These are phyloP conservation scores for Falco peregrinus DNA, from an alignment of 2,797 vertebrate genomes.

Conservation along the genomic window DNA sequence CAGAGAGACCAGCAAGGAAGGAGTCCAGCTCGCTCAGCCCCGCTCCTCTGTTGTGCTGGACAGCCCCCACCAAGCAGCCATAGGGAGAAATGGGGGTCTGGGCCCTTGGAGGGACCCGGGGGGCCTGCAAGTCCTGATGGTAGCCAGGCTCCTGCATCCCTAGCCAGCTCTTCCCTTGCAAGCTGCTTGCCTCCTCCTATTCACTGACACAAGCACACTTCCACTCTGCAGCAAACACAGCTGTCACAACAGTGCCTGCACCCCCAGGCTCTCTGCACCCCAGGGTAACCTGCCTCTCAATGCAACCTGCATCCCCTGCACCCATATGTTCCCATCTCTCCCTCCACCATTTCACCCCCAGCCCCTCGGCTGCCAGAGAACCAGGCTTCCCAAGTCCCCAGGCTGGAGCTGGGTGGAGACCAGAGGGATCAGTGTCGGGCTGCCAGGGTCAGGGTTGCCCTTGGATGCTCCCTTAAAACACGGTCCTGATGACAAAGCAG, in stretches of 20 bases:
- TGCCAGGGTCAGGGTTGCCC: background rate
- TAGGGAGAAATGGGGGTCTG: background rate
- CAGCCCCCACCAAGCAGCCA: background rate
- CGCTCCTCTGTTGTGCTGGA: background rate
- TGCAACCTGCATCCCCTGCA: background rate
- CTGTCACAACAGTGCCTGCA: background rate
- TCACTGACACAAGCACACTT: background rate
- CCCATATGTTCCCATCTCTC: background rate
- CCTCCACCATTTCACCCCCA: background rate
- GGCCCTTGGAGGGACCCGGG: background rate
- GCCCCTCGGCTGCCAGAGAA: background rate
- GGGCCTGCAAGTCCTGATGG: background rate
- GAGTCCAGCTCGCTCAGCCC: background rate
- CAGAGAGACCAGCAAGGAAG: background rate
- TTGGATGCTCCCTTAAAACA: background rate
- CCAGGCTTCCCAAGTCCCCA: background rate
- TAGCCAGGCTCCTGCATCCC: background rate
- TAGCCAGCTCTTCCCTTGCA: background rate
- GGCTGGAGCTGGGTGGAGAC: background rate
- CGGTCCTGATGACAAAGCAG: rapidly evolving
- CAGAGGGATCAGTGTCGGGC: rapidly evolving
- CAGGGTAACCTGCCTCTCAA: background rate
- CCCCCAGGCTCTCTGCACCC: background rate
- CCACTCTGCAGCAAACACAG: background rate
- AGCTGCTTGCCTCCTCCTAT: background rate